Percentiles rank a stretch among this genome's conserved stretches.
phyloP scores from a whole-genome alignment of 2,113 vertebrate genomes.

The Scortum barcoo region DNA sequence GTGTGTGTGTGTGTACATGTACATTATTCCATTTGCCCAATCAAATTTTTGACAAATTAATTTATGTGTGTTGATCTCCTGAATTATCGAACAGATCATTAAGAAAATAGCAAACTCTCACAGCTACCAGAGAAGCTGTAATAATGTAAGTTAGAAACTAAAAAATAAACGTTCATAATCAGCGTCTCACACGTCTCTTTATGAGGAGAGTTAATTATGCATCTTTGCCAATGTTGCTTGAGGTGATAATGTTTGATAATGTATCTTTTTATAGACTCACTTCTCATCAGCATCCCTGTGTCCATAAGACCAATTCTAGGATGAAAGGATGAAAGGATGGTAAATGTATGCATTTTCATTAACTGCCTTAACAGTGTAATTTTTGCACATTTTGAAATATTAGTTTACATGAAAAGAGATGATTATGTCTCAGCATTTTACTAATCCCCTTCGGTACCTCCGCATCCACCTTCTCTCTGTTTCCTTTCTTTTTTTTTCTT shows the following conservation, averaged over 20 bases:
- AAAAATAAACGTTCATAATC: conserved; percentile 9
- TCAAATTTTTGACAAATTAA: not conserved
- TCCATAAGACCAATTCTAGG: conserved; percentile 2
- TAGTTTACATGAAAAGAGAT: conserved; percentile 17
- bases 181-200: conserved; percentile 3
- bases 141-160: not conserved
- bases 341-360: conserved; percentile 39
- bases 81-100: not conserved
- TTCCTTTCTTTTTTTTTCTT: not conserved
- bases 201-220: conserved; percentile 35
- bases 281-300: conserved; percentile 22
- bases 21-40: not conserved
- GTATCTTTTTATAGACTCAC: conserved; percentile 42
- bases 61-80: not conserved
- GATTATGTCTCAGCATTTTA: conserved; percentile 3
- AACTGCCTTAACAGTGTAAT: conserved; percentile 9
- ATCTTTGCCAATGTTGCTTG: conserved; percentile 20
- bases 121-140: not conserved
- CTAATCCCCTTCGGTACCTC: not conserved
- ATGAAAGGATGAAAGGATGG: conserved; percentile 14
- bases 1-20: not conserved
- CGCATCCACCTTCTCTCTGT: not conserved
- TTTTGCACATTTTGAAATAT: conserved; percentile 10
- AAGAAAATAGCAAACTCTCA: not conserved
- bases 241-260: conserved; percentile 42